Evolutionary conservation across 2,113 vertebrate genomes (phyloP).

Genomic region (Marmota flaviventris): DNA sequence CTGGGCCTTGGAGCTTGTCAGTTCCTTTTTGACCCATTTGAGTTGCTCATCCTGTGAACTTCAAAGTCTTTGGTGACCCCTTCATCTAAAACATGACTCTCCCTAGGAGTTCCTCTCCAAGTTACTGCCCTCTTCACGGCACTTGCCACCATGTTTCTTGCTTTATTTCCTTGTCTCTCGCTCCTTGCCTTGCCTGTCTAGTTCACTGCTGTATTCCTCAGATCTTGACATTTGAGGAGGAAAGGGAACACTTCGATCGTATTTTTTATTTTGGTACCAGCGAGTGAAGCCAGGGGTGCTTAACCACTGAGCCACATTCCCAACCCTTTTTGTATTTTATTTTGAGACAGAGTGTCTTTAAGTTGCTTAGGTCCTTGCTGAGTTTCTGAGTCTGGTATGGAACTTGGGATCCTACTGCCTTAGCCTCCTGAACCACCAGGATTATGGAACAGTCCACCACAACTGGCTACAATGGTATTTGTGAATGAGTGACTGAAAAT

Average conservation of each 20-base stretch:
- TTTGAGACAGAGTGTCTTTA: too few relatives aligned
- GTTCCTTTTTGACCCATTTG: background rate
- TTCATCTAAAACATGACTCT: background rate
- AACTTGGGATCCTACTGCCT: too few relatives aligned
- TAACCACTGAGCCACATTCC: too few relatives aligned
- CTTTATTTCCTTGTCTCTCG: background rate
- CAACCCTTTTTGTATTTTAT: too few relatives aligned
- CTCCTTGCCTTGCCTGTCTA: background rate
- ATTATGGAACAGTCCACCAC: too few relatives aligned
- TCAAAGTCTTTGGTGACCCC: background rate
- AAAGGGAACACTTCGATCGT: background rate
- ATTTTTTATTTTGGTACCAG: too few relatives aligned
- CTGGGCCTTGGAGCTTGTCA: background rate
- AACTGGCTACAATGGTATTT: background rate
- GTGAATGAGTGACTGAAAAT: background rate
- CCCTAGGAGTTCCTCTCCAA: background rate
- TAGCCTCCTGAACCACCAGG: too few relatives aligned
- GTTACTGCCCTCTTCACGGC: background rate
- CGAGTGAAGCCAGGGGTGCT: too few relatives aligned
- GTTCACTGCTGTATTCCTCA: background rate
- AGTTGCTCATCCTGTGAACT: background rate
- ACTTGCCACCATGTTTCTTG: background rate
- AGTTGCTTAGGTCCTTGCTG: too few relatives aligned
- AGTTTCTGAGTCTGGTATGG: too few relatives aligned
- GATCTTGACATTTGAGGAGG: background rate